These are phyloP conservation scores for Mormyrus proboscirostris DNA, from an alignment of 2,797 vertebrate genomes.

Conservation along the genomic window DNA sequence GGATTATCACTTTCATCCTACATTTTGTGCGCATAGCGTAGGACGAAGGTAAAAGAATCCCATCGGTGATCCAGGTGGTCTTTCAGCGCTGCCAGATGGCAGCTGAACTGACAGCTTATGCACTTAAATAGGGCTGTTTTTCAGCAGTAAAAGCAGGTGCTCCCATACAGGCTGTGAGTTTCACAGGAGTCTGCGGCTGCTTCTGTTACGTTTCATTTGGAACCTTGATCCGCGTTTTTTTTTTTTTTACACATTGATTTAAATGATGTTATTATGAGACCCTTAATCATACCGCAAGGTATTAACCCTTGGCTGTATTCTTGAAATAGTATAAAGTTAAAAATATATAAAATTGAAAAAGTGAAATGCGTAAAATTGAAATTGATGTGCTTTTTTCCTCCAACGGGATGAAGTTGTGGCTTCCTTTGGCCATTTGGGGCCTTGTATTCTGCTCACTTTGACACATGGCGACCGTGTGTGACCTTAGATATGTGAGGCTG, in stretches of 20 bases:
- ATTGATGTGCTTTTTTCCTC: neutral
- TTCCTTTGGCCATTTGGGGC: neutral
- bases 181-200: slow-evolving; percentile 43
- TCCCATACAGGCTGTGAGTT: slow-evolving; percentile 42
- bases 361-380: neutral
- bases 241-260: neutral
- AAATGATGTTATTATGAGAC: slow-evolving; percentile 4
- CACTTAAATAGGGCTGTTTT: slow-evolving; percentile 23
- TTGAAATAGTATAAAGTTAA: neutral
- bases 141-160: slow-evolving; percentile 52
- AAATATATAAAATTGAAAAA: slow-evolving; percentile 5
- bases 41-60: slow-evolving; percentile 34
- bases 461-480: neutral
- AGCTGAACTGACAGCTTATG: slow-evolving; percentile 45
- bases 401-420: neutral
- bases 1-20: slow-evolving; percentile 47
- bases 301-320: neutral
- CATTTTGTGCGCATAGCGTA: slow-evolving; percentile 32
- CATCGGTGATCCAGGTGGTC: slow-evolving; percentile 33
- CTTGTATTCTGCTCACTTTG: neutral
- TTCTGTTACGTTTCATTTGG: slow-evolving; percentile 19
- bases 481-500: neutral
- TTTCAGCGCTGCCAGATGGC: slow-evolving; percentile 41
- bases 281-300: neutral
- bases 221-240: neutral